A percentile compares a stretch with the other conserved stretches of the same genome.
These are phyloP conservation scores for Octonoba sinensis DNA, from an alignment of 2,888 invertebrate species.

Conservation along the genomic window DNA sequence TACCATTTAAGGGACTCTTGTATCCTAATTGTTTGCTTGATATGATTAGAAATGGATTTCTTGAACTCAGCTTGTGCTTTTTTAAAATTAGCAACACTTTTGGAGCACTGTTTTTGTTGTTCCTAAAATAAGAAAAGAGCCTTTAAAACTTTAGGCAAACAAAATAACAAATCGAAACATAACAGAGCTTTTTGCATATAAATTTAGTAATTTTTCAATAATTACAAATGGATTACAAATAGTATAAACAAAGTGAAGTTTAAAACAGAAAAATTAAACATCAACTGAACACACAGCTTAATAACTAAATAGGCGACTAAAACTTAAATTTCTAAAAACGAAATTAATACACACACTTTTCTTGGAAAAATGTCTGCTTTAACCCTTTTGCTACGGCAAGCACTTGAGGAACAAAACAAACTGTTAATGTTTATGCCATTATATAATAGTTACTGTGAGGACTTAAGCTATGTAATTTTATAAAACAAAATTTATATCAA, in stretches of 20 bases:
- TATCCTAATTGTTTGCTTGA: conserved; percentile 21
- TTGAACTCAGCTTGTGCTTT: conserved; percentile 40
- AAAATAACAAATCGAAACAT: not conserved
- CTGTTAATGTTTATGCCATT: no score
- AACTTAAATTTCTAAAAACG: no score
- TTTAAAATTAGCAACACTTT: conserved; percentile 35
- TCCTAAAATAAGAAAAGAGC: conserved; percentile 17
- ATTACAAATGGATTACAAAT: not conserved
- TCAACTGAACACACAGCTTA: not conserved
- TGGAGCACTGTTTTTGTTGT: conserved; percentile 35
- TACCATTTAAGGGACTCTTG: conserved; percentile 44
- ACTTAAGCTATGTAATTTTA: no score
- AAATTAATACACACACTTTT: no score
- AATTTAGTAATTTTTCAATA: not conserved
- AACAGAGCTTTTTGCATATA: not conserved
- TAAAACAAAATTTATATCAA: no score
- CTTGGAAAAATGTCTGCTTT: no score
- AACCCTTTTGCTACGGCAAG: no score
- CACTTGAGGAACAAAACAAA: no score
- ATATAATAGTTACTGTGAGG: no score
- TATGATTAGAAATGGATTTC: conserved; percentile 28
- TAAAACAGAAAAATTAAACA: not conserved
- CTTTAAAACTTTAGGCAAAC: conserved; percentile 2
- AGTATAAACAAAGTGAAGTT: not conserved
- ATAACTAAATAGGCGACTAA: no score